Percentiles rank a stretch among this genome's conserved stretches.
Conservation (phyloP, 2,113 vertebrate species). For the Herpetotheres cachinnans region DNA sequence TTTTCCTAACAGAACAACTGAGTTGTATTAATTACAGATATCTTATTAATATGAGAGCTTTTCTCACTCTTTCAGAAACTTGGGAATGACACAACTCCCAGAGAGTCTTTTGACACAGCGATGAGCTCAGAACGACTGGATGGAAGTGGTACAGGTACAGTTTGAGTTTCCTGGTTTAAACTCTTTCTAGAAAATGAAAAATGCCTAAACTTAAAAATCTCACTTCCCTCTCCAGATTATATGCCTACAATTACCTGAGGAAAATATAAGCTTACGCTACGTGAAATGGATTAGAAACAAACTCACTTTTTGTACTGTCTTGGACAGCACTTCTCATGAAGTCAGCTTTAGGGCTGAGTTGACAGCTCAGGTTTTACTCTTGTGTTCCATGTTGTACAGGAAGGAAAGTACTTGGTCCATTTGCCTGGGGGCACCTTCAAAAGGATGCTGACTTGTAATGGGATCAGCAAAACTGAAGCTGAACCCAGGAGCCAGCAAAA, state of each 20-base stretch:
- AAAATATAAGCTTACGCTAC: not conserved
- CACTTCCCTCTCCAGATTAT: not conserved
- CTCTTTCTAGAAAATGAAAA: not conserved
- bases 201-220: not conserved
- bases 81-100: conserved; percentile 65
- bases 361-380: not conserved
- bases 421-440: rapidly evolving
- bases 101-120: conserved; percentile 65
- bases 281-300: not conserved
- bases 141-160: conserved; percentile 80
- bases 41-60: not conserved
- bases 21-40: not conserved
- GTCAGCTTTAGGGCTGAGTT: not conserved
- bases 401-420: not conserved
- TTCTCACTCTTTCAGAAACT: conserved; percentile 72
- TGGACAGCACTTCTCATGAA: not conserved
- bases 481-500: not conserved
- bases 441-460: not conserved
- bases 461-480: not conserved
- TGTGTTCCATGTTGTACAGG: not conserved
- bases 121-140: conserved; percentile 81
- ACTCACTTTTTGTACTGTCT: not conserved
- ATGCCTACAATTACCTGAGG: not conserved
- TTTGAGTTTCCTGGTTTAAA: not conserved
- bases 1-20: not conserved